Percentiles rank a stretch among this genome's conserved stretches.
Conservation (phyloP, 2,113 vertebrate species). For the Misgurnus mizolepis region DNA sequence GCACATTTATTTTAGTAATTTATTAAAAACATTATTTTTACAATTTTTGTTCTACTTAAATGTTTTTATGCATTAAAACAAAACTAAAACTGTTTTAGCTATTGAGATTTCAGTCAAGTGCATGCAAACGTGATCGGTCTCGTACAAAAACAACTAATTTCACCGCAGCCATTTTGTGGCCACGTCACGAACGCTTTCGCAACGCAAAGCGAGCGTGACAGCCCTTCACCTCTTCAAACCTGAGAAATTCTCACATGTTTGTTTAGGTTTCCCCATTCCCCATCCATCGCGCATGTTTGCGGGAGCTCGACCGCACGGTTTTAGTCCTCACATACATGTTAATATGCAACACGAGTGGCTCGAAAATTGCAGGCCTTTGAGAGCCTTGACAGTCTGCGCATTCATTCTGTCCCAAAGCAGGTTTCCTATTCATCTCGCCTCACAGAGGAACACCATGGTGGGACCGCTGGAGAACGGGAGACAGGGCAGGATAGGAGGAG, state of each 20-base stretch:
- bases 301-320: conserved; percentile 41
- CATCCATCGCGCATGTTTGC: conserved; percentile 24
- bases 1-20: no score
- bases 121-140: no score
- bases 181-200: not conserved
- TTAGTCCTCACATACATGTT: conserved; percentile 55
- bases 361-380: conserved; percentile 52
- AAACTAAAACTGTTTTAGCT: no score
- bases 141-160: no score
- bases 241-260: conserved; percentile 46
- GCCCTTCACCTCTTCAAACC: conserved; percentile 26
- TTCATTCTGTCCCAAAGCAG: conserved; percentile 52
- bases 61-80: no score
- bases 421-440: conserved; percentile 51
- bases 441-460: conserved; percentile 45
- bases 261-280: conserved; percentile 47
- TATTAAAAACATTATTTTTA: no score
- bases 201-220: not conserved
- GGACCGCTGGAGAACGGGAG: conserved; percentile 41
- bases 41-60: no score
- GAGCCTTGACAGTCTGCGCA: conserved; percentile 49
- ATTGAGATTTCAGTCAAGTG: no score
- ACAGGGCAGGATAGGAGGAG: conserved; percentile 31
- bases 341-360: conserved; percentile 54
- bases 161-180: not conserved